These are phyloP conservation scores for Polyergus mexicanus DNA, from an alignment of 1,140 invertebrate genomes.

Conservation along the genomic window DNA sequence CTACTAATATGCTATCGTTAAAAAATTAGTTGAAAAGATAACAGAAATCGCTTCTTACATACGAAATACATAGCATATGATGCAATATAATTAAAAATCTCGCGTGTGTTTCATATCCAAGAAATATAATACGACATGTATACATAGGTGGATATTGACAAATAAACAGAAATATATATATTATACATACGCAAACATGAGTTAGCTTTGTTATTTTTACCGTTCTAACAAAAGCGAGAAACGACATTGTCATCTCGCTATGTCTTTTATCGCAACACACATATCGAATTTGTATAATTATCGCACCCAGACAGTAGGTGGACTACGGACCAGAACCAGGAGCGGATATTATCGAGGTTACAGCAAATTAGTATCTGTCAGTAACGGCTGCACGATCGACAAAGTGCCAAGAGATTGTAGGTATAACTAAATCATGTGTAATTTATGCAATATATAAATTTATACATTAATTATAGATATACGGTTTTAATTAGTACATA, in stretches of 20 bases:
- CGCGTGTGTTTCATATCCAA: not conserved
- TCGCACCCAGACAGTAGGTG: constrained; percentile 65
- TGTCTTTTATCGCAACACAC: constrained; percentile 40
- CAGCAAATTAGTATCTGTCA: not conserved
- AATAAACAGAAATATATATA: not conserved
- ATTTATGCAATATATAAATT: not conserved
- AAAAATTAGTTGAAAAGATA: not conserved
- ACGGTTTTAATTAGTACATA: too few relatives aligned
- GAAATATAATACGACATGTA: too few relatives aligned
- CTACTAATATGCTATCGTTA: not conserved
- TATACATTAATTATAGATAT: not conserved
- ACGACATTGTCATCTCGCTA: constrained; percentile 12
- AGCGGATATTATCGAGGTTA: constrained; percentile 40
- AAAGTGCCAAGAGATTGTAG: not conserved
- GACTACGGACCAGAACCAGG: constrained; percentile 67
- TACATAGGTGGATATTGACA: too few relatives aligned
- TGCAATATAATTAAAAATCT: not conserved
- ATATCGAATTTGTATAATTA: constrained; percentile 64
- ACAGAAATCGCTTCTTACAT: constrained; percentile 4
- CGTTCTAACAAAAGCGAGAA: not conserved
- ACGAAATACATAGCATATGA: not conserved
- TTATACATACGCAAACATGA: not conserved
- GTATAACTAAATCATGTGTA: not conserved
- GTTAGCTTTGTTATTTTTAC: constrained; percentile 9
- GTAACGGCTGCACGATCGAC: constrained; percentile 13